Base-by-base conservation (phyloP, 2,797 vertebrate species). In the Smutsia gigantea region DNA sequence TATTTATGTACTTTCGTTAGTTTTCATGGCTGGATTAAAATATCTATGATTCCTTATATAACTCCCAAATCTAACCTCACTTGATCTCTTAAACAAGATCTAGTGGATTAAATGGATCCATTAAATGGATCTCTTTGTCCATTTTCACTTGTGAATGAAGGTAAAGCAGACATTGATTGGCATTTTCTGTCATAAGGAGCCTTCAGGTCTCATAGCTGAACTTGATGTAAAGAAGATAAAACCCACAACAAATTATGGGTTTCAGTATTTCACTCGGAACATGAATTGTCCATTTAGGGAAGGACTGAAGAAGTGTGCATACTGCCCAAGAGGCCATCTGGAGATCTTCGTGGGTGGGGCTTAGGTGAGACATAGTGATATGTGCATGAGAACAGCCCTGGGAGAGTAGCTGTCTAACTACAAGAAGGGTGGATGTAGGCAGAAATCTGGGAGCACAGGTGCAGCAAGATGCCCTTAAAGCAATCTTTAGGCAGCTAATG, bases 101-200 rank as follows among this genome's bases (percentile, higher is more conserved):
- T 46, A 46, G 2, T 46, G 46, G 10, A 46, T 46, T 46, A 46
- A 46, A 46, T 46, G 46, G 46, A 46, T 46, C 46, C 46, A 46
- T 46, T 46, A 10, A 46, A 46, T 46, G 46, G 46, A 31, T 69
- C 29, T 71, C 12, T 55, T 83, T 39, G 27, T 74, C 69, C 53
- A 2, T 46, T 92, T 96, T 66, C 13, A 34, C 11, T 42, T 82
- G 86, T 15, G 14, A 83, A 17, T 39, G 55, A 79, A 94, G 72
- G 63, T 42, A 81, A 78, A 42, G 14, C 49, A 71, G 46, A n/a
- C 42, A 29, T 0, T 61, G 9, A 46, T 29, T 15, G 72, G 72
- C 64, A 53, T 94, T 79, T 87, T 91, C 74, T 94, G 31, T 66
- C 69, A 21, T 64, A 37, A n/a, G 53, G 59, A 81, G 6, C 31